Conservation (phyloP, 2,888 invertebrate genomes). For the Zeuzera pyrina region DNA sequence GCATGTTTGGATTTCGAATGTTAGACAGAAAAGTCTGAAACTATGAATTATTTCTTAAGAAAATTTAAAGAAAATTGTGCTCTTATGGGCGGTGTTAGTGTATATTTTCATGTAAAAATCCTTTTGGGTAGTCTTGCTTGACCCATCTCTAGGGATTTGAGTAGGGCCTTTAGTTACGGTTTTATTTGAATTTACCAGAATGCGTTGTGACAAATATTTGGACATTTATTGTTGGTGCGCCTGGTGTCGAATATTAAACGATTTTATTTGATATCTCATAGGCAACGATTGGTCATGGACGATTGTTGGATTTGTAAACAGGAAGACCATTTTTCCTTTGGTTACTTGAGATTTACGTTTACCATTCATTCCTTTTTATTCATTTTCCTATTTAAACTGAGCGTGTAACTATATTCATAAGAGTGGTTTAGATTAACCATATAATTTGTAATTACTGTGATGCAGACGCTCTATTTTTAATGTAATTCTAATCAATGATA, state of each 20-base stretch:
- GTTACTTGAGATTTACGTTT: too few relatives aligned
- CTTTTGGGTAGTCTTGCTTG: conserved; percentile 24
- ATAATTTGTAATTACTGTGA: too few relatives aligned
- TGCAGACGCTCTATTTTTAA: too few relatives aligned
- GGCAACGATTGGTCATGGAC: conserved; percentile 42
- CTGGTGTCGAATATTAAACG: conserved; percentile 64
- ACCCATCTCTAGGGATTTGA: conserved; percentile 60
- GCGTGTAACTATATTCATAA: too few relatives aligned
- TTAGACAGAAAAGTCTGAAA: conserved; percentile 18
- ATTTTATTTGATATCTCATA: conserved; percentile 43
- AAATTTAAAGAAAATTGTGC: conserved; percentile 19
- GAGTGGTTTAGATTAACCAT: too few relatives aligned
- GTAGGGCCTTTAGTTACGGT: conserved; percentile 61
- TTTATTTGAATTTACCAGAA: conserved; percentile 65
- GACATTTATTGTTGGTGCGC: conserved; percentile 58
- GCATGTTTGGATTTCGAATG: conserved; percentile 26
- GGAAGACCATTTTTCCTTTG: conserved; percentile 17
- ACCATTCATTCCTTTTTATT: too few relatives aligned
- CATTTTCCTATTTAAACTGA: too few relatives aligned
- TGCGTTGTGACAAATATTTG: conserved; percentile 68
- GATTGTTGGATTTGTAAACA: conserved; percentile 35
- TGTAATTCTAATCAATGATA: too few relatives aligned
- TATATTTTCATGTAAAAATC: conserved; percentile 10
- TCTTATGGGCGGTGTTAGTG: conserved; percentile 11
- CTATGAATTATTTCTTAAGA: conserved; percentile 10